Percentiles rank a stretch among this genome's conserved stretches.
Conservation (phyloP, 2,888 invertebrate genomes). For the Xylophagus ater region DNA sequence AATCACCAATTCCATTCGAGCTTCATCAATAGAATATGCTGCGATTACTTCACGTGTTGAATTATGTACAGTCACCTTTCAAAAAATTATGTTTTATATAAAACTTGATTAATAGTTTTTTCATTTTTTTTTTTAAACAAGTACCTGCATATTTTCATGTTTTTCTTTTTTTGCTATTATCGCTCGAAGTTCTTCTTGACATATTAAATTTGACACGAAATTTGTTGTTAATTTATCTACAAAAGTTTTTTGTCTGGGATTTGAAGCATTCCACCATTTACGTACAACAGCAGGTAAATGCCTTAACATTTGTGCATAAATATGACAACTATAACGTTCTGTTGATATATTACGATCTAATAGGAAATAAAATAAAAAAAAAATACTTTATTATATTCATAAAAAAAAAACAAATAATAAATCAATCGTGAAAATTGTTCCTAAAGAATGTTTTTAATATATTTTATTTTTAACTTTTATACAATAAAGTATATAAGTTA, state of each 20-base stretch:
- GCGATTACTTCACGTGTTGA: constrained; percentile 69
- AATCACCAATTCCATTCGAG: constrained; percentile 66
- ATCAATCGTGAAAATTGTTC: too few relatives aligned
- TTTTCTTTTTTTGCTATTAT: constrained; percentile 44
- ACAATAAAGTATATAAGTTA: too few relatives aligned
- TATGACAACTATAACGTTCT: constrained; percentile 46
- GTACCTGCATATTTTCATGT: constrained; percentile 54
- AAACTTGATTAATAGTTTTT: neutral
- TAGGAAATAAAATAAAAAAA: too few relatives aligned
- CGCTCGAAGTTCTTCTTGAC: constrained; percentile 51
- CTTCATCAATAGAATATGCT: constrained; percentile 70
- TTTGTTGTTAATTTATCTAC: constrained; percentile 58
- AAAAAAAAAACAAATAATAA: too few relatives aligned
- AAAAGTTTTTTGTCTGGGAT: constrained; percentile 50
- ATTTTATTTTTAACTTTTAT: too few relatives aligned
- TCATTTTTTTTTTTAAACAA: neutral
- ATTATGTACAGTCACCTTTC: constrained; percentile 58
- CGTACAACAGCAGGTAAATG: constrained; percentile 62
- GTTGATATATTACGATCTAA: constrained; percentile 25
- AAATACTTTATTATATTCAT: too few relatives aligned
- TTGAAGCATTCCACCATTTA: constrained; percentile 63
- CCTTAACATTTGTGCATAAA: constrained; percentile 51
- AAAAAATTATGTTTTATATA: constrained; percentile 12
- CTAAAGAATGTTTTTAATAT: too few relatives aligned
- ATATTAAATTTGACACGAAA: constrained; percentile 56